A percentile compares a stretch with the other conserved stretches of the same genome.
Conservation (phyloP, 2,797 vertebrate species). For the Myiotriccus ornatus region DNA sequence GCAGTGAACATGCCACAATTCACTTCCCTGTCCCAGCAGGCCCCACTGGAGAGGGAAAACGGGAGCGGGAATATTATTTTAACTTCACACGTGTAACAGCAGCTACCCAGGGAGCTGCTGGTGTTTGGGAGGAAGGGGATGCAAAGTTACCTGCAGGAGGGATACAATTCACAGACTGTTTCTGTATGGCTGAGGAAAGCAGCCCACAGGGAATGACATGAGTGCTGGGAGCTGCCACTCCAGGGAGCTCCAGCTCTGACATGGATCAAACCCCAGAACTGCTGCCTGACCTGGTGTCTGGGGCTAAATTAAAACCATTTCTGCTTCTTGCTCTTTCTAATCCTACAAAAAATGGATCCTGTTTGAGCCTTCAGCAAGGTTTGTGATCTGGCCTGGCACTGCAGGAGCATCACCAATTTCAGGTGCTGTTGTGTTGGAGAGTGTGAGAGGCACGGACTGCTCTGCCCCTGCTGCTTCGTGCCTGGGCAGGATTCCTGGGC, state of each 20-base stretch:
- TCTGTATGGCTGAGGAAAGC: not conserved
- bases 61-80: not conserved
- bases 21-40: not conserved
- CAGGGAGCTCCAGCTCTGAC: not conserved
- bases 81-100: not conserved
- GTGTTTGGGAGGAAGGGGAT: not conserved
- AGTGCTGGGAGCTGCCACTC: not conserved
- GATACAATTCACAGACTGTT: not conserved
- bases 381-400: not conserved
- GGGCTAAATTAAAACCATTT: not conserved
- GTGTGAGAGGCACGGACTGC: not conserved
- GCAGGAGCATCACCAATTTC: not conserved
- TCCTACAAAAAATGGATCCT: not conserved
- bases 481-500: not conserved
- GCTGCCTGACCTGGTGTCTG: not conserved
- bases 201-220: not conserved
- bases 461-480: not conserved
- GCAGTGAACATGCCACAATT: not conserved
- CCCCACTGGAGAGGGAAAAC: not conserved
- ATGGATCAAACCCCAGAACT: not conserved
- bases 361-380: not conserved
- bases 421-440: not conserved
- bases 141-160: not conserved
- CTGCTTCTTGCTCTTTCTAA: not conserved
- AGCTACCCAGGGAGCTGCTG: not conserved